Conservation (phyloP, 92 coral and sea anemone genomes). For the Heteractis magnifica region DNA sequence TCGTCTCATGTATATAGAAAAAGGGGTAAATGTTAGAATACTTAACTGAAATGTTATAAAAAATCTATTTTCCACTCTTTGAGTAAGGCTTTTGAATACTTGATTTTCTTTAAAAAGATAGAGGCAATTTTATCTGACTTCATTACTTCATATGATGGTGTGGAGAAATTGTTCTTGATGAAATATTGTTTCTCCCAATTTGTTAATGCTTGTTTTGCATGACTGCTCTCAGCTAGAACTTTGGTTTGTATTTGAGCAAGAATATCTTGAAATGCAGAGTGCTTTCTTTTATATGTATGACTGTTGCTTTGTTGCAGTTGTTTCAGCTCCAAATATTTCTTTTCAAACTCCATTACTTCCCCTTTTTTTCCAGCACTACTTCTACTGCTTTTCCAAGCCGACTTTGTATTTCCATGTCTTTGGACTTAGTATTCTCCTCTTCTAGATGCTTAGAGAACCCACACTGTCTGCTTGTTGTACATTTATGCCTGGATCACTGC, state of each 20-base stretch:
- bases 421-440: conserved; percentile 21
- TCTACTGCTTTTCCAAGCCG: conserved; percentile 47
- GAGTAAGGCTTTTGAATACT: conserved; percentile 34
- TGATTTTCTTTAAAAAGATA: conserved; percentile 30
- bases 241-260: conserved; percentile 23
- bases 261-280: conserved; percentile 6
- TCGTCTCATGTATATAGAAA: too few relatives aligned
- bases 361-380: conserved; percentile 42
- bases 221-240: conserved; percentile 32
- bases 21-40: too few relatives aligned
- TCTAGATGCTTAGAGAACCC: not conserved
- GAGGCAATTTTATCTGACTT: conserved; percentile 30
- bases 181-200: conserved; percentile 46
- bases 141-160: conserved; percentile 39
- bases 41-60: not conserved
- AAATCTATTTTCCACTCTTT: conserved; percentile 38
- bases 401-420: conserved; percentile 34
- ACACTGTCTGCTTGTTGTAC: not conserved
- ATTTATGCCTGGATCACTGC: not conserved
- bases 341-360: conserved; percentile 23
- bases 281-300: conserved; percentile 3
- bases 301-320: not conserved
- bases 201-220: conserved; percentile 27
- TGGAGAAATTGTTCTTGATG: conserved; percentile 22
- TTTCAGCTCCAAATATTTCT: conserved; percentile 14